Evolutionary conservation across 64 coral and sea anemone genomes (phyloP).

Genomic region (Montipora capricornis): DNA sequence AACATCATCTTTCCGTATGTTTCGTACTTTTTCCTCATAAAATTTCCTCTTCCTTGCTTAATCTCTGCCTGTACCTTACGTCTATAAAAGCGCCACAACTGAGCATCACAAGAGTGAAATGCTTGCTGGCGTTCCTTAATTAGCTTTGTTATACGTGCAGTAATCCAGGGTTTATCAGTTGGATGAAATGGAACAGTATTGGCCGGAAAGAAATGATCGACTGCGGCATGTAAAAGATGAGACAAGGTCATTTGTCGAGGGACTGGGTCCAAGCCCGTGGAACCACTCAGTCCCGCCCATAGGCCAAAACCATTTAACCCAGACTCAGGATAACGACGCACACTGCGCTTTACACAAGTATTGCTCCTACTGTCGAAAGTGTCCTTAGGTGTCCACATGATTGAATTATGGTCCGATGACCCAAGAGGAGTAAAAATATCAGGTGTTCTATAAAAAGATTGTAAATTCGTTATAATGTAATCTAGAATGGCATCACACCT

Average conservation of each 20-base stretch:
- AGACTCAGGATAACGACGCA: constrained; percentile 18
- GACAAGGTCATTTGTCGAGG: neutral
- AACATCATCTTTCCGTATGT: constrained; percentile 16
- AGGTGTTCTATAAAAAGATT: too few relatives aligned
- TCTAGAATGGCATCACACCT: too few relatives aligned
- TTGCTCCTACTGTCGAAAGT: too few relatives aligned
- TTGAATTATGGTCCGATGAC: too few relatives aligned
- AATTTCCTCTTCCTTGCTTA: constrained; percentile 44
- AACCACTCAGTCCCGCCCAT: constrained; percentile 29
- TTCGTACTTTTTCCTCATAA: constrained; percentile 18
- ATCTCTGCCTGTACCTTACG: constrained; percentile 23
- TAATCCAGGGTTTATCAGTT: constrained; percentile 67
- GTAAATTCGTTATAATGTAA: too few relatives aligned
- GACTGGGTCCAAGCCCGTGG: neutral
- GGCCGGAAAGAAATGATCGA: constrained; percentile 26
- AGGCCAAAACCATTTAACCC: constrained; percentile 11
- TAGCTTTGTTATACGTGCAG: constrained; percentile 19
- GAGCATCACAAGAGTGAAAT: constrained; percentile 1
- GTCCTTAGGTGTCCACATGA: too few relatives aligned
- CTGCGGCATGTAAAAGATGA: constrained; percentile 30
- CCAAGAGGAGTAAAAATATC: too few relatives aligned
- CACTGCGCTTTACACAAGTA: too few relatives aligned
- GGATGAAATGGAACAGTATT: constrained; percentile 48
- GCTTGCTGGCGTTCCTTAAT: neutral
- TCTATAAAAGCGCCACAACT: constrained; percentile 32